A percentile compares a stretch with the other conserved stretches of the same genome.
These are phyloP conservation scores for Agonum fuliginosum DNA, from an alignment of 2,888 invertebrate species.

Conservation along the genomic window DNA sequence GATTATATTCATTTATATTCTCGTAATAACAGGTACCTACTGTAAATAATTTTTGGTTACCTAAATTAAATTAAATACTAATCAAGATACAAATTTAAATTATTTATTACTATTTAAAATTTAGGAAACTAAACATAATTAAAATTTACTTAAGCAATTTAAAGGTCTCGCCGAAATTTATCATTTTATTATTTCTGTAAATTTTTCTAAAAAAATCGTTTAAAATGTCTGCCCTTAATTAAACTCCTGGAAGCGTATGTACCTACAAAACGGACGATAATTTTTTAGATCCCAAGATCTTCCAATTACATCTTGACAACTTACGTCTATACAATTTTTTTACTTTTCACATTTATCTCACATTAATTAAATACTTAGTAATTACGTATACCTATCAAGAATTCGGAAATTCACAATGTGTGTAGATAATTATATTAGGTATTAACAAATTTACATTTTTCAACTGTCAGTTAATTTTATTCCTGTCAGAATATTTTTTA, in stretches of 20 bases:
- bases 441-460: constrained; percentile 29
- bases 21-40: too few relatives aligned
- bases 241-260: constrained; percentile 1
- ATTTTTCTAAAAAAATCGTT: background rate
- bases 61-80: too few relatives aligned
- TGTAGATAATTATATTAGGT: background rate
- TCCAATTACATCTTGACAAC: constrained; percentile 9
- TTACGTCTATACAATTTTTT: background rate
- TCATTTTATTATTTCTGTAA: background rate
- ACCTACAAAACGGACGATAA: constrained; percentile 1
- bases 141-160: too few relatives aligned
- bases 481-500: constrained; percentile 19
- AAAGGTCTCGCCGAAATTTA: too few relatives aligned
- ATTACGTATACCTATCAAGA: too few relatives aligned
- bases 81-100: too few relatives aligned
- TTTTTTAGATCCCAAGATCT: background rate
- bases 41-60: too few relatives aligned
- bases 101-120: too few relatives aligned
- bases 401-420: background rate
- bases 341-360: constrained; percentile 18
- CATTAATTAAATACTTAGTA: constrained; percentile 18
- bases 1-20: too few relatives aligned
- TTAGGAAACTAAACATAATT: too few relatives aligned
- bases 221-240: background rate
- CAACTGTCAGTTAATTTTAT: constrained; percentile 13